These are phyloP conservation scores for Sigmodon hispidus DNA, from an alignment of 2,113 vertebrate species.

Conservation along the genomic window DNA sequence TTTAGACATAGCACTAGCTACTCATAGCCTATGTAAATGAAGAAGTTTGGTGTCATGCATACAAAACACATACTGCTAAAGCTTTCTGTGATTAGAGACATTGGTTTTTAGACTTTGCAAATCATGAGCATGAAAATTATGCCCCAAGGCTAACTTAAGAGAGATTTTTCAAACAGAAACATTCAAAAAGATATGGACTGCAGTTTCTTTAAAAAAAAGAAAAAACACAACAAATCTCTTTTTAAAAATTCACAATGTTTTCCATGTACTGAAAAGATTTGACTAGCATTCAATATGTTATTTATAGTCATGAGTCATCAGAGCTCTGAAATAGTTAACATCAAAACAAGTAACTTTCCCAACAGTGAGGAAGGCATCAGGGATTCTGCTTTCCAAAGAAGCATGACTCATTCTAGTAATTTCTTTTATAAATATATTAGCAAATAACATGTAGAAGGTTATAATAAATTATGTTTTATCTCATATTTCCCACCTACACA, in stretches of 20 bases:
- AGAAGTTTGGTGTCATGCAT: neutral
- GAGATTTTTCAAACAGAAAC: neutral
- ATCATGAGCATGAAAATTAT: neutral
- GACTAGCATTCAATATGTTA: slow-evolving; percentile 41
- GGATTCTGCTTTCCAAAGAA: slow-evolving; percentile 71
- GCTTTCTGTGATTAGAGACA: slow-evolving; percentile 8
- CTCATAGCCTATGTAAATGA: neutral
- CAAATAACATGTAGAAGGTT: slow-evolving; percentile 49
- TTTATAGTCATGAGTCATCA: slow-evolving; percentile 70
- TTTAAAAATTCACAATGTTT: neutral
- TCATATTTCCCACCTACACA: neutral
- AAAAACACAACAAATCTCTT: no score
- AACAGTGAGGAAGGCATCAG: slow-evolving; percentile 21
- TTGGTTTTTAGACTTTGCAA: neutral
- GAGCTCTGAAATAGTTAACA: slow-evolving; percentile 63
- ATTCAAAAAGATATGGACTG: neutral
- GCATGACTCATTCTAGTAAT: slow-evolving; percentile 63
- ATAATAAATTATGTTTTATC: slow-evolving; percentile 1
- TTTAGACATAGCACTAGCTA: neutral
- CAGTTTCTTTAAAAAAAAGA: neutral
- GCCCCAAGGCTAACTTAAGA: neutral
- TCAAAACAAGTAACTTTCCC: slow-evolving; percentile 36
- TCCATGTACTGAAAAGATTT: slow-evolving; percentile 30
- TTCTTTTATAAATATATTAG: slow-evolving; percentile 63
- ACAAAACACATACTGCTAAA: neutral